Conservation (phyloP, 2,113 vertebrate species). For the Leptocoma aspasia region DNA sequence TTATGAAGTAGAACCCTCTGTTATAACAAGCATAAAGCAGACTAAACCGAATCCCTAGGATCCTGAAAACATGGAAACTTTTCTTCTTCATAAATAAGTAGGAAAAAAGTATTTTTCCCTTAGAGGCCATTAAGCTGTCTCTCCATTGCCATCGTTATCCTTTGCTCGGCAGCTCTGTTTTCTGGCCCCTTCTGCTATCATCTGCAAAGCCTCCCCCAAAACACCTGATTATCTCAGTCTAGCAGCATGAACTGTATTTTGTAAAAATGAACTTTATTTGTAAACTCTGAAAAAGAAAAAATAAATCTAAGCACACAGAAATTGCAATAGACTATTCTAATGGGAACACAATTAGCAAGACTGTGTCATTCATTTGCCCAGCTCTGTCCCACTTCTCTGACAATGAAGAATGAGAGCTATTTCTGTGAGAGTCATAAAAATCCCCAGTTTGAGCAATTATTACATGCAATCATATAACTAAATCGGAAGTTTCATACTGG, state of each 20-base stretch:
- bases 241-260: background rate
- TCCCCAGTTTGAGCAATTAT: background rate
- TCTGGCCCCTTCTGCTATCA: background rate
- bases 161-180: background rate
- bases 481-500: constrained; percentile 5
- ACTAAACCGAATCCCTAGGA: background rate
- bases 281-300: background rate
- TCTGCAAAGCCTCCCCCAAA: background rate
- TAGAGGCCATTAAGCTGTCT: background rate
- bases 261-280: background rate
- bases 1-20: background rate
- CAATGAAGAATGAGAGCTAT: background rate
- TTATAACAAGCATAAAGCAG: background rate
- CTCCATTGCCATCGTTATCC: background rate
- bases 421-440: background rate
- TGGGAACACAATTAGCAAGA: background rate
- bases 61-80: background rate
- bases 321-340: background rate
- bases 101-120: background rate
- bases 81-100: background rate
- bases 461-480: constrained; percentile 1
- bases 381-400: background rate
- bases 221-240: background rate
- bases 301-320: background rate
- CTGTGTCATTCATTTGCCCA: background rate